Evolutionary conservation across 2,797 vertebrate genomes (phyloP).

Genomic region (Otolemur crassicaudatus): DNA sequence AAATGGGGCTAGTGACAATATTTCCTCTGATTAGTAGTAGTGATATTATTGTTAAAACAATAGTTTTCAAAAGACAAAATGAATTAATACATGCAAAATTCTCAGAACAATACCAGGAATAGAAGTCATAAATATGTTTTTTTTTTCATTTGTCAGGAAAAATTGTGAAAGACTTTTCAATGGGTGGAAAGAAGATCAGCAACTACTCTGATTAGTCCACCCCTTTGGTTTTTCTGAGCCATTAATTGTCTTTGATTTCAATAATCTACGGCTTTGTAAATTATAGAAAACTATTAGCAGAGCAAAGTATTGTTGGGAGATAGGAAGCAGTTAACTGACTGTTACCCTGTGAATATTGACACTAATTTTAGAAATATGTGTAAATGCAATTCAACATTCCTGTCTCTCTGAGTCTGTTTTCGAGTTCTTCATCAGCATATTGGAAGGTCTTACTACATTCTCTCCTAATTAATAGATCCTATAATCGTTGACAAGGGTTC

Average conservation of each 20-base stretch:
- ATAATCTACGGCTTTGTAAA: neutral
- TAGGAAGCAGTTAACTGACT: neutral
- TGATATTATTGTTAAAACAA: neutral
- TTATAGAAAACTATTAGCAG: neutral
- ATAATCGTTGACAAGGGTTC: constrained; percentile 29
- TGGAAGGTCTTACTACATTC: neutral
- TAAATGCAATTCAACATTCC: neutral
- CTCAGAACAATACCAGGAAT: neutral
- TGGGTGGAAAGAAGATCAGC: neutral
- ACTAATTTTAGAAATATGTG: neutral
- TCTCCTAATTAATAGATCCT: constrained; percentile 24
- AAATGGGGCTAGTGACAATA: neutral
- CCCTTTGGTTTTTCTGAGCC: neutral
- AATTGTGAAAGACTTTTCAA: neutral
- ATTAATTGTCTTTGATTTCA: neutral
- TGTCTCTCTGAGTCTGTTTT: neutral
- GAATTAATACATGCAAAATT: neutral
- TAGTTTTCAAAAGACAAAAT: neutral
- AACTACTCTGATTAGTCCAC: neutral
- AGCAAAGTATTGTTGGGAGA: neutral
- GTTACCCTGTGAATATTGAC: neutral
- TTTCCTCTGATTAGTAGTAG: neutral
- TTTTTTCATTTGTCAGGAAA: neutral
- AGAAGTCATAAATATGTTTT: neutral
- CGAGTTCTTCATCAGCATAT: neutral